These are phyloP conservation scores for Natrix natrix DNA, from an alignment of 2,797 vertebrate species.

Conservation along the genomic window DNA sequence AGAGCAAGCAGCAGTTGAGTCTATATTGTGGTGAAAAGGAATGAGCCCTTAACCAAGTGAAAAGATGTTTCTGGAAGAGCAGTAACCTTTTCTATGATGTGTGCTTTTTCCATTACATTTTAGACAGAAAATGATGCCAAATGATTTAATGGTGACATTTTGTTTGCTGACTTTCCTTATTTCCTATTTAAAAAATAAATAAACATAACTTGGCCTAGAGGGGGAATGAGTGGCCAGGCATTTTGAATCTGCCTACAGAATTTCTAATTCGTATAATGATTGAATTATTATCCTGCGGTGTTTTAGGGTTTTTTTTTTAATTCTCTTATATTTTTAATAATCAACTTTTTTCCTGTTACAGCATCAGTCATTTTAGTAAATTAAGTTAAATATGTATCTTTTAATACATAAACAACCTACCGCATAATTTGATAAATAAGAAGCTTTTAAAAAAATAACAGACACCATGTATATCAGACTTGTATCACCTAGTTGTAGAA, in stretches of 20 bases:
- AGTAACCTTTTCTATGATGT: constrained; percentile 88
- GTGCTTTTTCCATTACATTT: constrained; percentile 86
- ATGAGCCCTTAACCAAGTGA: constrained; percentile 72
- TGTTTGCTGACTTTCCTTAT: constrained; percentile 88
- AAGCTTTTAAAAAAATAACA: constrained; percentile 56
- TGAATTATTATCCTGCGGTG: constrained; percentile 1
- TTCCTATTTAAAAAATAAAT: constrained; percentile 68
- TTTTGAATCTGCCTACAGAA: constrained; percentile 76
- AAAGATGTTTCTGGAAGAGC: constrained; percentile 80
- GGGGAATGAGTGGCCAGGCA: constrained; percentile 77
- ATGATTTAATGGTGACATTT: constrained; percentile 98
- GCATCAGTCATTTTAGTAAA: constrained; percentile 14
- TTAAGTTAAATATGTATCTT: neutral
- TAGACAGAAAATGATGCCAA: constrained; percentile 83
- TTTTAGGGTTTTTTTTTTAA: neutral
- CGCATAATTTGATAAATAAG: constrained; percentile 51
- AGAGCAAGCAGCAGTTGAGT: constrained; percentile 61
- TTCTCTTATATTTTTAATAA: constrained; percentile 16
- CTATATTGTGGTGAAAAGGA: constrained; percentile 65
- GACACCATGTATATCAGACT: constrained; percentile 20
- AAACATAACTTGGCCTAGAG: constrained; percentile 68
- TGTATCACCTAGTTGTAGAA: constrained; percentile 15
- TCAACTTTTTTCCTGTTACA: neutral
- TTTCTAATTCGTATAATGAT: constrained; percentile 44
- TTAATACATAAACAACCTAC: constrained; percentile 51